A percentile compares a stretch with the other conserved stretches of the same genome.
Conservation (phyloP, 2,888 invertebrate species). For the Trisateles emortualis region DNA sequence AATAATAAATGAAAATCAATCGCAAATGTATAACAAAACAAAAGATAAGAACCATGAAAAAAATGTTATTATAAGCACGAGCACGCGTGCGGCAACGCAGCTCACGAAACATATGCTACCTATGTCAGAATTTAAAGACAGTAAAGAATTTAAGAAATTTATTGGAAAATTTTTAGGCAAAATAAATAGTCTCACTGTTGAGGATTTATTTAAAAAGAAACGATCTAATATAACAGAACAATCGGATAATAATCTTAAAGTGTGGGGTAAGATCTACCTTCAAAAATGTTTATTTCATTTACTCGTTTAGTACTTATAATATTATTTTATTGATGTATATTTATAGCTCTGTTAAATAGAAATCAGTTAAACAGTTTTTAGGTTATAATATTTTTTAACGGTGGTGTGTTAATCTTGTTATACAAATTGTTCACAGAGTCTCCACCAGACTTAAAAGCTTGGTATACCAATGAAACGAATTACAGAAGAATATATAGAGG, state of each 20-base stretch:
- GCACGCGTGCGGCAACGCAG: neutral
- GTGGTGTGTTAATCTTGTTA: too few species aligned
- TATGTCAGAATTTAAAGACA: conserved; percentile 4
- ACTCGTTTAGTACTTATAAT: too few species aligned
- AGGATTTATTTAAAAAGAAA: conserved; percentile 17
- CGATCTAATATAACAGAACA: too few species aligned
- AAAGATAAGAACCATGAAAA: neutral
- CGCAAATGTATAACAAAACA: conserved; percentile 9
- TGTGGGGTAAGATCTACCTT: conserved; percentile 46
- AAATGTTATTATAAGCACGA: neutral
- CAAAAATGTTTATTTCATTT: too few species aligned
- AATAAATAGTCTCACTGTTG: conserved; percentile 19
- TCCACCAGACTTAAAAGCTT: neutral
- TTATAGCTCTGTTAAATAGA: too few species aligned
- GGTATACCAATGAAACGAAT: neutral
- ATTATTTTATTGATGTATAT: neutral
- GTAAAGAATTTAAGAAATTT: conserved; percentile 24
- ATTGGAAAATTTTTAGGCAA: conserved; percentile 17
- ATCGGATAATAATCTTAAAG: conserved; percentile 24
- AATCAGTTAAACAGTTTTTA: too few species aligned
- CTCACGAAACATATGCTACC: neutral
- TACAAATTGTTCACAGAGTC: conserved; percentile 12
- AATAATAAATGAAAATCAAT: conserved; percentile 26
- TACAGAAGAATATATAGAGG: conserved; percentile 52
- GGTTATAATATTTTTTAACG: neutral